Conservation (phyloP, 2,113 vertebrate genomes). For the Cyanoliseus patagonus region DNA sequence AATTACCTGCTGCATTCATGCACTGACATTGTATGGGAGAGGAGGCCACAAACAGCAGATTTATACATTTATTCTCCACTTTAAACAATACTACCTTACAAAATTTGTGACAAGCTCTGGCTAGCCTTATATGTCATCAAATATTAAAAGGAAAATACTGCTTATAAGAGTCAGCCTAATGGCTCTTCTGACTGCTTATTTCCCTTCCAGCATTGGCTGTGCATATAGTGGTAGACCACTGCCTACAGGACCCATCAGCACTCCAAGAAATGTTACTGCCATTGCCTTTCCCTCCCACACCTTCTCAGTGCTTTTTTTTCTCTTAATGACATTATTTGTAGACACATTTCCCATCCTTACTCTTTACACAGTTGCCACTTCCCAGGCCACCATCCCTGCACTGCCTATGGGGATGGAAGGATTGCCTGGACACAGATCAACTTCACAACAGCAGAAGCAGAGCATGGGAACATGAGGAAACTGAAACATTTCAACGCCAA, state of each 20-base stretch:
- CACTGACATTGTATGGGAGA: not conserved
- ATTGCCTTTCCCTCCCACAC: not conserved
- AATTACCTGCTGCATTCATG: not conserved
- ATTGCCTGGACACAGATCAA: too few relatives aligned
- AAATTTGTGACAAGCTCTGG: not conserved
- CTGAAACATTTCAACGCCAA: fast-evolving
- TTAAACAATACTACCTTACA: not conserved
- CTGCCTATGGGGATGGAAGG: fast-evolving
- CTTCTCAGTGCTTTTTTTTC: not conserved
- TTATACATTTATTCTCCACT: not conserved
- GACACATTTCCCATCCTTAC: not conserved
- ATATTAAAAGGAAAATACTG: not conserved
- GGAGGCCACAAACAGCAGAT: not conserved
- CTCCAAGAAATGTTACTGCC: not conserved
- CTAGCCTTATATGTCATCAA: not conserved
- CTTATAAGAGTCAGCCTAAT: too few relatives aligned
- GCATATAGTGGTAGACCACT: fast-evolving
- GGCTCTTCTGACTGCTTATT: not conserved
- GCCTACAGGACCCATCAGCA: not conserved
- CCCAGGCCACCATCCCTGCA: not conserved
- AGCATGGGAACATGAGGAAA: fast-evolving
- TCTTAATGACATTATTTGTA: fast-evolving
- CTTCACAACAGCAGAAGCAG: not conserved
- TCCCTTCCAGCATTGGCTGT: not conserved
- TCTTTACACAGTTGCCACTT: fast-evolving